These are phyloP conservation scores for Rhinoraja longicauda DNA, from an alignment of 2,797 vertebrate genomes.

Conservation along the genomic window DNA sequence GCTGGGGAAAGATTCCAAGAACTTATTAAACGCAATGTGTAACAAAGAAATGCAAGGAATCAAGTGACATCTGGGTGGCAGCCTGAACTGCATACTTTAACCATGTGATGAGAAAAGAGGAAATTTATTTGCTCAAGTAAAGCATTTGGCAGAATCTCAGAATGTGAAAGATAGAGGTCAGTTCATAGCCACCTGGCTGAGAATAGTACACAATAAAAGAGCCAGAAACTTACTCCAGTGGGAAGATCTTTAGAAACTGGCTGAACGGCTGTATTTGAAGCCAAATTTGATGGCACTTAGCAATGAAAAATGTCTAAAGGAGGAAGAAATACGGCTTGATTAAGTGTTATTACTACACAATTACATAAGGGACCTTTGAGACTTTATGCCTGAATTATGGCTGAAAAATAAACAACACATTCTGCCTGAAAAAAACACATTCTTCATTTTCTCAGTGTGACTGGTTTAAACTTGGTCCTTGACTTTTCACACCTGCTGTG, in stretches of 20 bases:
- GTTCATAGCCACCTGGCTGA: conserved; percentile 7
- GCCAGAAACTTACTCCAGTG: not conserved
- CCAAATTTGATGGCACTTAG: conserved; percentile 7
- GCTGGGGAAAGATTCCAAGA: conserved; percentile 24
- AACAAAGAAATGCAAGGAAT: conserved; percentile 14
- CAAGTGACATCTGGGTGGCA: conserved; percentile 20
- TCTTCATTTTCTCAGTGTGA: not conserved
- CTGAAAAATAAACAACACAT: not conserved
- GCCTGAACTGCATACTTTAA: conserved; percentile 14
- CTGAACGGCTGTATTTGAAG: not conserved
- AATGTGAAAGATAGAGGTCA: conserved; percentile 11
- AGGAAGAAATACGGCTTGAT: not conserved
- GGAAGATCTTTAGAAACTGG: not conserved
- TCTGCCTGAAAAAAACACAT: not conserved
- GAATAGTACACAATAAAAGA: not conserved
- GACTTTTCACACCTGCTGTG: not conserved
- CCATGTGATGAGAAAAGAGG: conserved; percentile 24
- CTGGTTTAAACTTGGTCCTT: not conserved
- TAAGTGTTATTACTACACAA: conserved; percentile 2
- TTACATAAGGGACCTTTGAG: no score
- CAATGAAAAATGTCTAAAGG: not conserved
- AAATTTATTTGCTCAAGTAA: not conserved
- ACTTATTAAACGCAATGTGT: not conserved
- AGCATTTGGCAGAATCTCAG: not conserved
- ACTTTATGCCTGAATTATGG: not conserved